phyloP scores from a whole-genome alignment of 2,113 vertebrate genomes.

The Pygoscelis adeliae region DNA sequence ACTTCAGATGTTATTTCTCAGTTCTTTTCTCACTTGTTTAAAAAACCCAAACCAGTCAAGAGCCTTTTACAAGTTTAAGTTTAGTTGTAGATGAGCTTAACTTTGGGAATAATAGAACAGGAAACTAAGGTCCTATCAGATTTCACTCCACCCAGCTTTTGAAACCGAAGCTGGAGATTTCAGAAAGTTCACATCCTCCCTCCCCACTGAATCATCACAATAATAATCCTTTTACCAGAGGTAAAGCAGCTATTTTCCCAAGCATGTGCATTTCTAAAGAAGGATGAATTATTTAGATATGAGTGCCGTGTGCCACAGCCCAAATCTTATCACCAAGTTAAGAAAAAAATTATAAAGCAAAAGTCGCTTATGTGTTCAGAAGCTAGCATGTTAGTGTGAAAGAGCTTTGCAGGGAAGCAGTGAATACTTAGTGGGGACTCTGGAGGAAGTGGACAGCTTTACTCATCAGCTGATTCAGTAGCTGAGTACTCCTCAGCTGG shows the following conservation, averaged over 20 bases:
- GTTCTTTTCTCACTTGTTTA: background rate
- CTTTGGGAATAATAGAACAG: background rate
- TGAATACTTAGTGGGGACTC: conserved; percentile 18
- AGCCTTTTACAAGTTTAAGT: background rate
- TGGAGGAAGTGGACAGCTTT: conserved; percentile 34
- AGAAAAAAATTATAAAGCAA: background rate
- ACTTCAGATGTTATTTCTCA: background rate
- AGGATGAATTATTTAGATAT: background rate
- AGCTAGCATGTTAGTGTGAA: background rate
- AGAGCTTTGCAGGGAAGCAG: background rate
- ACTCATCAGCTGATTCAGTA: conserved; percentile 59
- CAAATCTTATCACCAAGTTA: background rate
- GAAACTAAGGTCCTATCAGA: background rate
- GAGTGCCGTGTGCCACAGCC: background rate
- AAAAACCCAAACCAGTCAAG: background rate
- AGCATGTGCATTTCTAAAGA: background rate
- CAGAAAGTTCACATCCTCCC: background rate
- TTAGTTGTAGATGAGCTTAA: background rate
- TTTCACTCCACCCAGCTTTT: background rate
- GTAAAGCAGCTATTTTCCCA: background rate
- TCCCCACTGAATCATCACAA: background rate
- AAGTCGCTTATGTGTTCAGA: background rate
- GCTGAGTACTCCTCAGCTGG: conserved; percentile 56
- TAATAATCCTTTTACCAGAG: background rate
- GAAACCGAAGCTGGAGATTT: background rate